Percentiles rank a stretch among this genome's conserved stretches.
phyloP scores from a whole-genome alignment of 92 coral and sea anemone species.

The Blastomussa wellsi region DNA sequence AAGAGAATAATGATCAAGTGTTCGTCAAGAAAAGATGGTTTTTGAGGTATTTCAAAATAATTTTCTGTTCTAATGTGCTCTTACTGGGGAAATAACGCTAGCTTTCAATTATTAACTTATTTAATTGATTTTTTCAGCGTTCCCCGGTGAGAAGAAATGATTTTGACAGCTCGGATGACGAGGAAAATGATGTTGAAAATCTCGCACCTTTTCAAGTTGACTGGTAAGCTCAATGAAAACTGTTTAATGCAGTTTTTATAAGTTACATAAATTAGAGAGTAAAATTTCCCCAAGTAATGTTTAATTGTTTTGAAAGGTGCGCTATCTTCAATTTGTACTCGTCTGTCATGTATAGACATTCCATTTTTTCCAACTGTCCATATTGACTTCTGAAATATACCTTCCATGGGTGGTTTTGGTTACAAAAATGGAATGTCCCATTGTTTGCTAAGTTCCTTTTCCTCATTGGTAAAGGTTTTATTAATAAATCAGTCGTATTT shows the following conservation, averaged over 20 bases:
- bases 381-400: too few species aligned
- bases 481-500: too few species aligned
- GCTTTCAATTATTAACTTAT: not conserved
- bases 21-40: conserved; percentile 40
- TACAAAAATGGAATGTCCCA: too few species aligned
- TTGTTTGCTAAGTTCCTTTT: too few species aligned
- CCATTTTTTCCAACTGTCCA: too few species aligned
- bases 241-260: not conserved
- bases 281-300: not conserved
- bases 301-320: not conserved
- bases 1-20: not conserved
- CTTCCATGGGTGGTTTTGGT: too few species aligned
- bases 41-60: conserved; percentile 14
- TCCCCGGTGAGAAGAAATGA: conserved; percentile 47
- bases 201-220: conserved; percentile 68
- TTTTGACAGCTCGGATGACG: conserved; percentile 87
- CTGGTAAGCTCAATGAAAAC: too few species aligned
- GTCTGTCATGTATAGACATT: too few species aligned
- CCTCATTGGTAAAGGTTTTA: too few species aligned
- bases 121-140: conserved; percentile 35
- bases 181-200: conserved; percentile 60
- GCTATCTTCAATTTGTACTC: too few species aligned
- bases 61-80: not conserved
- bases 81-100: not conserved
- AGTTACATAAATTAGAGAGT: not conserved